Base-by-base conservation (phyloP, 2,888 invertebrate genomes). In the Andrena hattorfiana region DNA sequence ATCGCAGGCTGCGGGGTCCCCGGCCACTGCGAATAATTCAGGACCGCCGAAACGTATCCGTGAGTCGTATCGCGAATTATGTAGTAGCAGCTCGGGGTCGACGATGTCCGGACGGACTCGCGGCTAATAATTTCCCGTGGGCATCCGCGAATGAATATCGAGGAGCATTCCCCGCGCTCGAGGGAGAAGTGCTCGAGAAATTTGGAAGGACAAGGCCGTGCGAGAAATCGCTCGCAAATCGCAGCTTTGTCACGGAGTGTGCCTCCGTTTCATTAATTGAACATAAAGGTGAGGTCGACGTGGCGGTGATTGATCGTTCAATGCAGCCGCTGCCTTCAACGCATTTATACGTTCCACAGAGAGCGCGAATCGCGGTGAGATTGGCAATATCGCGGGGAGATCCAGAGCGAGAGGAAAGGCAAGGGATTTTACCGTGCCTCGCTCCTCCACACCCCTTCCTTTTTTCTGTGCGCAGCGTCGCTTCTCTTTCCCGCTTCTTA, bases 71-170 rank as follows among this genome's bases (percentile, higher is more conserved):
- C 60, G 78, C 64, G 69, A 81, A 84, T 86, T 72, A 81, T 67
- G 75, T 74, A 66, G 56, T 49, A 62, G 69, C 79, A 56, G 59
- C 63, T 32, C 48, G 54, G 42, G 56, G 75, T 71, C 69, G 8
- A 49, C 79, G 70, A 42, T 74, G 35, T 42, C 64, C 72, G 77
- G 77, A 77, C 77, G 62, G 70, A 77, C 83, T 82, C 64, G 54
- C 59, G 74, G 70, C 75, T 84, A 86, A 89, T 89, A 85, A 89
- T 90, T 89, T 90, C 86, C 86, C 86, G 84, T 69, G 89, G 83
- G 89, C 64, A 75, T 71, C 71, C 73, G 32, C 49, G 70, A 23
- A 30, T 20, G 13, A 62, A 67, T 56, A 23, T 23, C 16, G 30
- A 6, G 35, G 54, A 10, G 59, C n/a, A 42, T 54, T 13, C 42